Base-by-base conservation (phyloP, 2,113 vertebrate species). In the Holacanthus passer region DNA sequence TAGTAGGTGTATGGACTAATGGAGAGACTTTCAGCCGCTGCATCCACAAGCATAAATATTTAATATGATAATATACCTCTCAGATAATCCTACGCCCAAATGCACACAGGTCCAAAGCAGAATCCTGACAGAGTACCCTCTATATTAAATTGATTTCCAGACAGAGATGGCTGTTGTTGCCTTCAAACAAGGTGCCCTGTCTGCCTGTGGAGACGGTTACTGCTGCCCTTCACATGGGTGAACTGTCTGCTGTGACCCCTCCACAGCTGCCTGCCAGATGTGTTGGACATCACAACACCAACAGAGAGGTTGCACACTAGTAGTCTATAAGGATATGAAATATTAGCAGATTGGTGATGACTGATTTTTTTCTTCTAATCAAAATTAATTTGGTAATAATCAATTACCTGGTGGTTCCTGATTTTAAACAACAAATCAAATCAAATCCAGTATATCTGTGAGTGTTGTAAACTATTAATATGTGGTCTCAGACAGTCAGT, bases 21-120 rank as follows among this genome's bases (percentile, higher is more conserved):
- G 70, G 55, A 69, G 41, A 84, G 20, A 68, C 48, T 52, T 73
- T 58, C 39, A 43, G 22, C 58, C 59, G 45, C 20, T 60, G 11
- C 43, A 72, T 75, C 71, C 60, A 48, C 31, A 16, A 45, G n/a
- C 71, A 85, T 87, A 39, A 83, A 87, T 83, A 81, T 89, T 83
- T 77, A 67, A 85, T 85, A 58, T 70, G 27, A 79, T 81, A 63
- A 87, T 70, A 81, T 76, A 79, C 77, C 55, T 65, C 24, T n/a
- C 50, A 39, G 53, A 64, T 88, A 77, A 79, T 82, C 71, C 73
- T 31, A 68, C 19, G 9, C 45, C 63, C 59, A 62, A 63, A 81
- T 41, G 62, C 71, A 77, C 1, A 2, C 20, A 77, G 50, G 65
- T 90, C 75, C 4, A 66, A 67, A 39, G 45, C 60, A 85, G 67